Percentiles rank a stretch among this genome's conserved stretches.
Evolutionary conservation across 2,888 invertebrate species (phyloP).

Genomic region (Spatulosminthurus flaviceps): DNA sequence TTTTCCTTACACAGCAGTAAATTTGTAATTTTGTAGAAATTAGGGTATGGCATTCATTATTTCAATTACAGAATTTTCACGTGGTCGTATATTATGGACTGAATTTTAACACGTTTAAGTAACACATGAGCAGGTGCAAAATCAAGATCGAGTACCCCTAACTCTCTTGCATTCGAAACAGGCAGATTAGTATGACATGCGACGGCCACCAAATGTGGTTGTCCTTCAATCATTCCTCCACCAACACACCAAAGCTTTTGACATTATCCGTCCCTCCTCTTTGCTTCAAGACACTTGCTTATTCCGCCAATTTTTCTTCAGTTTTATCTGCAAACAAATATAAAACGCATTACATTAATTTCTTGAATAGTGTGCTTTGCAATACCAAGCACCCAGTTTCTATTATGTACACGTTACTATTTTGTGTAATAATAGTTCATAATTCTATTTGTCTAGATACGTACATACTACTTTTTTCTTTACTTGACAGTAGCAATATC

Average conservation of each 20-base stretch:
- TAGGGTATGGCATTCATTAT: neutral
- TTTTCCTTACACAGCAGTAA: slow-evolving; percentile 16
- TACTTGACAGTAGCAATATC: too few species aligned
- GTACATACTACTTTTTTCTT: too few species aligned
- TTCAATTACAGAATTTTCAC: neutral
- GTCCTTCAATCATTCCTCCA: slow-evolving; percentile 35
- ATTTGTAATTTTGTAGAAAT: neutral
- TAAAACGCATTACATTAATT: slow-evolving; percentile 1
- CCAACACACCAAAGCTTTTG: slow-evolving; percentile 33
- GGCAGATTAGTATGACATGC: slow-evolving; percentile 24
- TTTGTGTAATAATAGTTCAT: too few species aligned
- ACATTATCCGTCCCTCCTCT: neutral
- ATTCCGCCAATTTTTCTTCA: neutral
- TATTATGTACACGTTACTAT: too few species aligned
- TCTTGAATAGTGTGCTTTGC: too few species aligned
- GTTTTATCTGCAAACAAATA: slow-evolving; percentile 1
- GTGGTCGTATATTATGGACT: slow-evolving; percentile 22
- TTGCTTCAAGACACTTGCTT: neutral
- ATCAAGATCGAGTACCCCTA: slow-evolving; percentile 2
- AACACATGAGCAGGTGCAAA: neutral
- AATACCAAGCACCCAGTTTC: too few species aligned
- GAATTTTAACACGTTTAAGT: neutral
- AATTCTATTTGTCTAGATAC: too few species aligned
- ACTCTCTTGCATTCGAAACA: neutral
- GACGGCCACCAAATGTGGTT: slow-evolving; percentile 31